Conservation (phyloP, 2,888 invertebrate genomes). For the Lasioglossum villosulum region DNA sequence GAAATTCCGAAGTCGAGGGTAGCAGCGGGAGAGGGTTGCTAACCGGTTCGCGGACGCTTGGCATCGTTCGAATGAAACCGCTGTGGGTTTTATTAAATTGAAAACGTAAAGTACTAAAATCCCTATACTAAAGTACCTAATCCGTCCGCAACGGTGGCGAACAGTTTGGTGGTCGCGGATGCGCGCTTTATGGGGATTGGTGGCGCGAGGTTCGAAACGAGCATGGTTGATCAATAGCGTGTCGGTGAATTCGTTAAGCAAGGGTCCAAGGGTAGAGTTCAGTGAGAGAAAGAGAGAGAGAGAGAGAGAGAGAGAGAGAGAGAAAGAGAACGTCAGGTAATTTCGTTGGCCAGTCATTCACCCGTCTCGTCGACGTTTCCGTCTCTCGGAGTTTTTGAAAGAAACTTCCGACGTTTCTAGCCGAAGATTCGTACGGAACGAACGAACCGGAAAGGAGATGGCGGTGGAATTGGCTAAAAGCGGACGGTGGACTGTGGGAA, state of each 20-base stretch:
- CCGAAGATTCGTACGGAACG: conserved; percentile 59
- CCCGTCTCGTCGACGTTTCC: conserved; percentile 53
- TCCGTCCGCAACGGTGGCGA: background rate
- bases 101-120: conserved; percentile 17
- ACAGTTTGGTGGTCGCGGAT: background rate
- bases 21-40: background rate
- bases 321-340: conserved; percentile 50
- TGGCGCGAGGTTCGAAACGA: background rate
- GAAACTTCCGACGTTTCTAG: conserved; percentile 60
- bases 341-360: conserved; percentile 67
- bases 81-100: conserved; percentile 34
- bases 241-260: background rate
- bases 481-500: conserved; percentile 53
- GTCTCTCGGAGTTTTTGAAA: conserved; percentile 57
- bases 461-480: conserved; percentile 61
- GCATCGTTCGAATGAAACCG: conserved; percentile 7
- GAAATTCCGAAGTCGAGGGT: conserved; percentile 8
- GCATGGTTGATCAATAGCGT: conserved; percentile 49
- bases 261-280: too few species aligned
- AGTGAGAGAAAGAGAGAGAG: background rate
- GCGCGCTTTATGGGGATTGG: background rate
- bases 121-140: too few species aligned
- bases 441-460: conserved; percentile 65
- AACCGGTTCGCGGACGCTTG: background rate
- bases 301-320: background rate